A percentile compares a stretch with the other conserved stretches of the same genome.
These are phyloP conservation scores for Andricus curvator DNA, from an alignment of 2,888 invertebrate species.

Conservation along the genomic window DNA sequence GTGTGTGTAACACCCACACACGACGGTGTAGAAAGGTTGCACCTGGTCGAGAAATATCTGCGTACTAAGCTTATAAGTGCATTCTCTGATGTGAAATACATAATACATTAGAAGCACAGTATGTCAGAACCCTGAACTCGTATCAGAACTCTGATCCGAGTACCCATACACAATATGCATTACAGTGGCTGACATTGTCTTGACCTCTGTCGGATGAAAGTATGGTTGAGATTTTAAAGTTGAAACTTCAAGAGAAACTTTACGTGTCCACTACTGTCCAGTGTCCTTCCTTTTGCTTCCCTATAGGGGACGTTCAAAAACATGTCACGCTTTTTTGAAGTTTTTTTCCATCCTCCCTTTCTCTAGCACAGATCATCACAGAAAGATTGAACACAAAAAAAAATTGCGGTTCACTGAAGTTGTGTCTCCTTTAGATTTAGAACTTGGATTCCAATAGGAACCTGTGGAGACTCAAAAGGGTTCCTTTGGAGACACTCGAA, in stretches of 20 bases:
- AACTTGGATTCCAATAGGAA: too few species aligned
- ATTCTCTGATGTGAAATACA: slow-evolving; percentile 2
- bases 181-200: slow-evolving; percentile 14
- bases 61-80: slow-evolving; percentile 30
- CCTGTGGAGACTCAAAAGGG: too few species aligned
- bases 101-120: background rate
- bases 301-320: background rate
- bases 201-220: slow-evolving; percentile 31
- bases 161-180: background rate
- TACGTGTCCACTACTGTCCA: slow-evolving; percentile 13
- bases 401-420: too few species aligned
- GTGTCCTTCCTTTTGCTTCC: slow-evolving; percentile 6
- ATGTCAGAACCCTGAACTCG: background rate
- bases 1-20: slow-evolving; percentile 68
- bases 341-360: too few species aligned
- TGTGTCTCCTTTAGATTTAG: too few species aligned
- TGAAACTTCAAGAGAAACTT: background rate
- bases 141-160: background rate
- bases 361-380: too few species aligned
- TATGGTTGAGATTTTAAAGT: background rate
- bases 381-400: too few species aligned
- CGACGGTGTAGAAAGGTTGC: slow-evolving; percentile 59
- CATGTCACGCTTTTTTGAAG: too few species aligned
- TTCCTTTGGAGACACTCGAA: too few species aligned
- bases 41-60: slow-evolving; percentile 62